Evolutionary conservation across 2,888 invertebrate species (phyloP), one percentile per base, ranked within the genome.

Genomic region (Yponomeuta cagnagella): DNA sequence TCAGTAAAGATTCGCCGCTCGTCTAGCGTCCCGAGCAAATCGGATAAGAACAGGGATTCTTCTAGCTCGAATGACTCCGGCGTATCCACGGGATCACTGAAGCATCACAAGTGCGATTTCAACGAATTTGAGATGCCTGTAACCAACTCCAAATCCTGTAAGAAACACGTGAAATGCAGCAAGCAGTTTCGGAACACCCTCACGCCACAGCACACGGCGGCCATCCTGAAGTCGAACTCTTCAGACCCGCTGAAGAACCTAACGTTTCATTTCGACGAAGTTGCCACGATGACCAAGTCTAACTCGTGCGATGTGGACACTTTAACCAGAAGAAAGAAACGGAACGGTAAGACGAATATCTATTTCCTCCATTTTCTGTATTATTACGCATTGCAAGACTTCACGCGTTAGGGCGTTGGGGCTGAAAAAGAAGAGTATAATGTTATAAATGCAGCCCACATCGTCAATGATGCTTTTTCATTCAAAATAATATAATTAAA

Each of bases 21-120:
- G 0, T 94, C 95, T 0, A 95, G 95, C 74, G 95, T 95, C 0
- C 95, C 95, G 1, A 95, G 95, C 74, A 95, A 95, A 81, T 93
- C 94, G 0, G 94, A 94, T 8, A 94, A 94, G 74, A 95, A 95
- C 73, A 85, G 95, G 72, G 95, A 95, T 76, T 95, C 95, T 0
- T 95, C 95, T 0, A 95, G 95, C 78, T 95, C 95, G 6, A 95
- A 95, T 77, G 95, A 95, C 77, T 95, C 95, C 0, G 95, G 95
- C 0, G 95, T 95, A 0, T 95, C 95, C 0, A 94, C 94, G 0
- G 95, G 94, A 0, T 95, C 95, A 0, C 81, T 94, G 70, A 94
- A 94, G 72, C 94, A 94, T 75, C 90, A 94, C 75, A 93, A 88
- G 10, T 93, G 93, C 0, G 94, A 94, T 76, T 94, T 94, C 75